These are phyloP conservation scores for Salvator merianae DNA, from an alignment of 2,113 vertebrate genomes.

Conservation along the genomic window DNA sequence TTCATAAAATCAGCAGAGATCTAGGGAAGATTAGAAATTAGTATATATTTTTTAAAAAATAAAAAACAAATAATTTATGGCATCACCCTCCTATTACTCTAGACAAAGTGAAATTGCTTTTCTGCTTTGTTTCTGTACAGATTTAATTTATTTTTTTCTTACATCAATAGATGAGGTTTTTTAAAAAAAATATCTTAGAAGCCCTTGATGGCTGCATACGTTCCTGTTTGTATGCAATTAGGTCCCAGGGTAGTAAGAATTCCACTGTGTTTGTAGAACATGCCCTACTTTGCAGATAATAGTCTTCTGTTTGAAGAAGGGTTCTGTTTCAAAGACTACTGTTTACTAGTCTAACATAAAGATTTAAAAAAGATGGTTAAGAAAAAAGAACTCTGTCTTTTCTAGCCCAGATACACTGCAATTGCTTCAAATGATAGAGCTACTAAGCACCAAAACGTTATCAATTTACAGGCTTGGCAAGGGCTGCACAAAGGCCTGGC, in stretches of 20 bases:
- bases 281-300: too few species aligned
- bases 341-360: too few species aligned
- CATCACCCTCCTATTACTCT: constrained; percentile 47
- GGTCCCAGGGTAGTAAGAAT: not conserved
- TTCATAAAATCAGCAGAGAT: constrained; percentile 68
- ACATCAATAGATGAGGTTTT: constrained; percentile 32
- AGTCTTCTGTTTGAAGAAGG: too few species aligned
- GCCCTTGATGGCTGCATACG: constrained; percentile 23
- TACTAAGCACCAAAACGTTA: too few species aligned
- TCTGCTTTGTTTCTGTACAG: constrained; percentile 17
- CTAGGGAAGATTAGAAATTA: constrained; percentile 70
- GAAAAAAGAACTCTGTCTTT: too few species aligned
- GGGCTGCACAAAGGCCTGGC: too few species aligned
- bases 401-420: too few species aligned
- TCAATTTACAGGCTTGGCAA: too few species aligned
- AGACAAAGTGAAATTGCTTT: constrained; percentile 29
- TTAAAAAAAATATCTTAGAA: constrained; percentile 48
- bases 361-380: too few species aligned
- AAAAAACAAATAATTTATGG: constrained; percentile 49
- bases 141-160: constrained; percentile 38
- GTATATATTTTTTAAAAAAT: constrained; percentile 49
- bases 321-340: too few species aligned
- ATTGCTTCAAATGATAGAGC: too few species aligned
- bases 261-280: not conserved
- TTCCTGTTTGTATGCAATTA: not conserved